Evolutionary conservation across 2,113 vertebrate genomes (phyloP), one percentile per base, ranked within the genome.

Genomic region (Tetrao urogallus): DNA sequence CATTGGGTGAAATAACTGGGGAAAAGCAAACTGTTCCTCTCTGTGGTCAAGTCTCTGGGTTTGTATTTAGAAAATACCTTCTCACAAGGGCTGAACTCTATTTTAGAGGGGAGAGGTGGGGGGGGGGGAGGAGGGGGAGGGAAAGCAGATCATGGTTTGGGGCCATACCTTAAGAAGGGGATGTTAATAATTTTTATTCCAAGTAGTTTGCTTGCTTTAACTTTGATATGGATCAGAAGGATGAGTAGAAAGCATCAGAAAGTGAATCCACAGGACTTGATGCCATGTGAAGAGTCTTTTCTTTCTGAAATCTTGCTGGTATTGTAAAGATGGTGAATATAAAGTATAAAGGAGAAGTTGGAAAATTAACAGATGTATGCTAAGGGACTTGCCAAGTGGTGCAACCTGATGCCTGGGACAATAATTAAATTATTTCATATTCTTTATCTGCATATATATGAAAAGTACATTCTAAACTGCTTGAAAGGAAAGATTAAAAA

Each of bases 101-200:
- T 78, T 67, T 63, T 38, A 34, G 47, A 52, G 40, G 7, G 5
- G 5, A 8, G 2, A 5, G 6, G 8, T 1, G 16, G 1, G 1
- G 13, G 7, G 6, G 2, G 8, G 5, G 14, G n/a, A n/a, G n/a
- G n/a, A n/a, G 1, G 1, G 13, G 7, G 6, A 2, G 8, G 5
- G 14, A 32, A 15, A 32, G 7, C 27, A 66, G 1, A 11, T 50
- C 12, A 7, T 11, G 25, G 61, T 21, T 21, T 45, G 61, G 13
- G 73, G 15, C n/a, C 69, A 1, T 63, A 28, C 9, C 8, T 8
- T 12, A 67, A 57, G 38, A 78, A 47, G 28, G 8, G 13, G 8
- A 52, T 36, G 10, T 38, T 78, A 8, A 18, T 69, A 14, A 11
- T 67, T 74, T 5, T 47, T 73, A 72, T 20, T 63, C 24, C 3